Conservation (phyloP, 2,797 vertebrate genomes). For the Syngnathus acus region DNA sequence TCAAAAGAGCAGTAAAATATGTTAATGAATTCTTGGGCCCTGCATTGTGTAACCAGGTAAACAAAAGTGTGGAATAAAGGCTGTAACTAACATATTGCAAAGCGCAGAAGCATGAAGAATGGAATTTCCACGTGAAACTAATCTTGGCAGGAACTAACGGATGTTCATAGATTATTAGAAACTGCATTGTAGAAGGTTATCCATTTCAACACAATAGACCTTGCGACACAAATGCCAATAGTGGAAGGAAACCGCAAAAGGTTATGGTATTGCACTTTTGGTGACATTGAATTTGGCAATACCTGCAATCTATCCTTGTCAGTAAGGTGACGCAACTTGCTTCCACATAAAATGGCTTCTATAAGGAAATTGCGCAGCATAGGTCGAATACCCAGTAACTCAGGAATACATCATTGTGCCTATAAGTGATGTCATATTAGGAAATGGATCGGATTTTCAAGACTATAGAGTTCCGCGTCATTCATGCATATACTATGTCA, state of each 20-base stretch:
- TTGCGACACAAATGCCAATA: neutral
- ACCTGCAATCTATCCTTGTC: neutral
- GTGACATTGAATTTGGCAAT: neutral
- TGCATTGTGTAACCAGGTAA: constrained; percentile 98
- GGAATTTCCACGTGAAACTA: constrained; percentile 65
- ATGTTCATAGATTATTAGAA: constrained; percentile 53
- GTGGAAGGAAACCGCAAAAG: neutral
- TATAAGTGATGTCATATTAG: neutral
- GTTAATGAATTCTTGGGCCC: constrained; percentile 97
- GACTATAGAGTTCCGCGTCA: too few species aligned
- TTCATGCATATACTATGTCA: neutral
- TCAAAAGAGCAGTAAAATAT: constrained; percentile 98
- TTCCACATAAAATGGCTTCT: neutral
- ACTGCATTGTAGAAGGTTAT: neutral
- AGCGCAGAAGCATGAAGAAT: constrained; percentile 63
- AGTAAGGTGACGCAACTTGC: neutral
- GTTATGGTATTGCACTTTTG: neutral
- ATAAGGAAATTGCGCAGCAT: neutral
- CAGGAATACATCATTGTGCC: neutral
- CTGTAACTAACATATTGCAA: constrained; percentile 3
- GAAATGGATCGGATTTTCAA: neutral
- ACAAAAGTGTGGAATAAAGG: constrained; percentile 44
- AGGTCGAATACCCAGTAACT: neutral
- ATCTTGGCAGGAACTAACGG: constrained; percentile 47
- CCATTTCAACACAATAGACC: neutral